Conservation (phyloP, 2,888 invertebrate genomes). For the Lepidocyrtinus sp. region DNA sequence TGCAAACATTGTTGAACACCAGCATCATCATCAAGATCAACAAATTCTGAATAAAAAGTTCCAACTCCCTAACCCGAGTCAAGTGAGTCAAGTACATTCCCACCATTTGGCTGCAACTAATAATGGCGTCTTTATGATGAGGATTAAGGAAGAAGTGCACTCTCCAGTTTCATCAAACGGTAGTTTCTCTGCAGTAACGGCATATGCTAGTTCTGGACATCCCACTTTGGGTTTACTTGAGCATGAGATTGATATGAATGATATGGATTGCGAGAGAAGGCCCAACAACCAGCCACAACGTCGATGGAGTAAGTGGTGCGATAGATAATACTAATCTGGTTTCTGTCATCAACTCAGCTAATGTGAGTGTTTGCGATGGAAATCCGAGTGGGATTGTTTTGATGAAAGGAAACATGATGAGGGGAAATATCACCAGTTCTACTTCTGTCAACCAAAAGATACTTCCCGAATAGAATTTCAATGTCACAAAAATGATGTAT, state of each 20-base stretch:
- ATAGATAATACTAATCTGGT: background rate
- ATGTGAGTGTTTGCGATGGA: background rate
- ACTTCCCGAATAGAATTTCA: too few species aligned
- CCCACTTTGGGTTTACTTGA: too few species aligned
- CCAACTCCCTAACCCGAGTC: too few species aligned
- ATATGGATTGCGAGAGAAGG: background rate
- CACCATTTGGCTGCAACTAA: conserved; percentile 21
- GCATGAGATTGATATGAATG: background rate
- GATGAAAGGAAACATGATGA: background rate
- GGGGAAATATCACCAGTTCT: too few species aligned
- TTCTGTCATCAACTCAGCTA: background rate
- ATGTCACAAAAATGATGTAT: too few species aligned
- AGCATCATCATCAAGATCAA: background rate
- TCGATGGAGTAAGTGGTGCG: background rate
- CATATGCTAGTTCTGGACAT: background rate
- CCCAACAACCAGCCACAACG: background rate
- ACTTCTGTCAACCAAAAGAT: too few species aligned
- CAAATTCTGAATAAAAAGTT: conserved; percentile 9
- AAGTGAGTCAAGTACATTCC: too few species aligned
- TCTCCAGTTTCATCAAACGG: conserved; percentile 19
- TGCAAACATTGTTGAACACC: conserved; percentile 23
- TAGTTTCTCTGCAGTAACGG: background rate
- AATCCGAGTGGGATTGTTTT: background rate
- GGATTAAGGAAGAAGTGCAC: conserved; percentile 38
- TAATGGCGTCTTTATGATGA: conserved; percentile 24